These are phyloP conservation scores for Scomberomorus guttatus DNA, from an alignment of 2,797 vertebrate genomes.

Conservation along the genomic window DNA sequence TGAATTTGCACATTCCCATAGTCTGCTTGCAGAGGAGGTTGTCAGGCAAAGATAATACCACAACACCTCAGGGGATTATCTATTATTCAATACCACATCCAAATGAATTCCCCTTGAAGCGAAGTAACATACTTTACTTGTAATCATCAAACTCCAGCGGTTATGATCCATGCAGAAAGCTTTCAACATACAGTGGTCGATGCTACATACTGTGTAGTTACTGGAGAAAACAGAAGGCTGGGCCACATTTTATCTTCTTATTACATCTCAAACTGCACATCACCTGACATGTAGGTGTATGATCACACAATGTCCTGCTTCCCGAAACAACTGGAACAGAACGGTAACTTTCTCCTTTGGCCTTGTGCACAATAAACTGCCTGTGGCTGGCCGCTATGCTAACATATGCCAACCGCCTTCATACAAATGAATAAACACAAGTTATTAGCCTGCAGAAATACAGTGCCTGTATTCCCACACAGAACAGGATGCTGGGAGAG, in stretches of 20 bases:
- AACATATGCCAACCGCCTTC: constrained; percentile 11
- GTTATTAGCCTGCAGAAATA: constrained; percentile 12
- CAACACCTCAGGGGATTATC: constrained; percentile 63
- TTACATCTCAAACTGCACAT: constrained; percentile 12
- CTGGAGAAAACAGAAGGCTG: background rate
- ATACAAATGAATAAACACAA: constrained; percentile 24
- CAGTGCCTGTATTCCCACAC: constrained; percentile 6
- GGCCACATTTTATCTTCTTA: background rate
- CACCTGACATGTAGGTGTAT: constrained; percentile 14
- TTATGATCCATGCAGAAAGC: constrained; percentile 31
- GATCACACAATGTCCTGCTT: constrained; percentile 16
- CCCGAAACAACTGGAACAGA: constrained; percentile 22
- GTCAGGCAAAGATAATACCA: constrained; percentile 61
- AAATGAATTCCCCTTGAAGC: constrained; percentile 61
- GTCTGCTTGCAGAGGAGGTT: constrained; percentile 46
- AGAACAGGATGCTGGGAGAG: background rate
- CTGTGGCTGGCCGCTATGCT: constrained; percentile 6
- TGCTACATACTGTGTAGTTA: background rate
- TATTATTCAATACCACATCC: constrained; percentile 68
- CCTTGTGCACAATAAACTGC: constrained; percentile 8
- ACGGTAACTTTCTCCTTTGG: background rate
- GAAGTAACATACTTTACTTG: constrained; percentile 43
- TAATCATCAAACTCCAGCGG: constrained; percentile 41
- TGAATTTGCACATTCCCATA: constrained; percentile 47
- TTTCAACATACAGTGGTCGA: constrained; percentile 4